Percentiles rank a stretch among this genome's conserved stretches.
Evolutionary conservation across 2,888 invertebrate genomes (phyloP).

Genomic region (Pardosa pseudoannulata): DNA sequence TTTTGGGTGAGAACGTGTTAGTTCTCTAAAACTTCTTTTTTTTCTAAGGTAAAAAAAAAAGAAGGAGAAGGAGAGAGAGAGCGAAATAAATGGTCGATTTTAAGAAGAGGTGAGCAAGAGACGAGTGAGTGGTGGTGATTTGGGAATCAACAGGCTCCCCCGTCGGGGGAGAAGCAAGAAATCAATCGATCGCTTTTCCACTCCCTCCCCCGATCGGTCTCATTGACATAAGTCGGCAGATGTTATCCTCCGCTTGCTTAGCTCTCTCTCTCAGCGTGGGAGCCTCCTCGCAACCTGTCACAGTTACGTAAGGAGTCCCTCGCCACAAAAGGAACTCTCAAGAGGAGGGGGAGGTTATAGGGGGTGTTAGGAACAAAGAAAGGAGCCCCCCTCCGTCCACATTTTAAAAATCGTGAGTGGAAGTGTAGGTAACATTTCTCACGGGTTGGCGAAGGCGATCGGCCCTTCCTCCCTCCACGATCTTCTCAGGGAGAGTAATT

Average conservation of each 20-base stretch:
- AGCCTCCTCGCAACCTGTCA: conserved; percentile 66
- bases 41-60: too few species aligned
- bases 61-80: too few species aligned
- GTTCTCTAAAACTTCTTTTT: too few species aligned
- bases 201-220: not conserved
- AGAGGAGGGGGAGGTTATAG: conserved; percentile 54
- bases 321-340: conserved; percentile 32
- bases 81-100: too few species aligned
- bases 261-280: conserved; percentile 56
- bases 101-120: too few species aligned
- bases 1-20: too few species aligned
- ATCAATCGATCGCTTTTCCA: not conserved
- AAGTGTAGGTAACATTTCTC: conserved; percentile 71
- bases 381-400: conserved; percentile 27
- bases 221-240: conserved; percentile 49
- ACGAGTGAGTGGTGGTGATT: not conserved
- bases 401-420: conserved; percentile 70
- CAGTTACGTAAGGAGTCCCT: conserved; percentile 59
- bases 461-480: conserved; percentile 16
- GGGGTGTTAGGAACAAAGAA: conserved; percentile 66
- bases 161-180: not conserved
- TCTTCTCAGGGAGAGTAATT: not conserved
- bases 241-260: conserved; percentile 49
- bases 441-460: conserved; percentile 53
- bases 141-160: not conserved